A percentile compares a stretch with the other conserved stretches of the same genome.
Conservation (phyloP, 2,888 invertebrate genomes). For the Heliconius ismenius region DNA sequence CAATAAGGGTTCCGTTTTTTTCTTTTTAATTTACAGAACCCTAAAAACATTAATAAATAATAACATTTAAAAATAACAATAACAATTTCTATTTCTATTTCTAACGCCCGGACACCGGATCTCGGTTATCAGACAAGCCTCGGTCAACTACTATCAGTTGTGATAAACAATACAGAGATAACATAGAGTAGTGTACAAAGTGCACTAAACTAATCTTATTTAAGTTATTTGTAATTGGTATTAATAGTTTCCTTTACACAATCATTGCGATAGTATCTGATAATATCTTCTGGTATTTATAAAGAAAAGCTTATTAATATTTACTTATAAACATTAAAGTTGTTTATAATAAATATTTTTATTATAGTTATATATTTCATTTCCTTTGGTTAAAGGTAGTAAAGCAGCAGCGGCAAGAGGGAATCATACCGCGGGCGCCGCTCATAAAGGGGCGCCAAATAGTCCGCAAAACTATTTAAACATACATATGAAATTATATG, state of each 20-base stretch:
- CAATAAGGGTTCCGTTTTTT: too few relatives aligned
- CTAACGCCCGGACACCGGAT: constrained; percentile 48
- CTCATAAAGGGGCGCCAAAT: too few relatives aligned
- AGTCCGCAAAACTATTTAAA: too few relatives aligned
- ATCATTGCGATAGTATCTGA: constrained; percentile 18
- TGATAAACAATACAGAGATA: constrained; percentile 53
- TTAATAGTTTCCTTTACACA: constrained; percentile 29
- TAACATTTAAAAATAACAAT: background rate
- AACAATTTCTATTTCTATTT: constrained; percentile 36
- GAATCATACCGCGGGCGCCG: too few relatives aligned
- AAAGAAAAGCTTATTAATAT: background rate
- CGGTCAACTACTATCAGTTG: constrained; percentile 58
- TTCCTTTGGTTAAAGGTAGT: too few relatives aligned
- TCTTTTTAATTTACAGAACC: too few relatives aligned
- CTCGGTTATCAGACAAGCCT: constrained; percentile 51
- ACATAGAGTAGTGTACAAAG: constrained; percentile 44
- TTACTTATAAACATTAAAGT: background rate
- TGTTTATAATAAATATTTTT: background rate
- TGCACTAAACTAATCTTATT: constrained; percentile 45
- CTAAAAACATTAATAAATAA: background rate
- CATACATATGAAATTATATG: too few relatives aligned
- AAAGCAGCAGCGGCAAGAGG: too few relatives aligned
- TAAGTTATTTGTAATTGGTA: constrained; percentile 36
- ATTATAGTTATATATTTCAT: background rate
- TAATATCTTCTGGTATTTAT: background rate